Percentiles rank a stretch among this genome's conserved stretches.
Evolutionary conservation across 2,113 vertebrate genomes (phyloP).

Genomic region (Bubo bubo): DNA sequence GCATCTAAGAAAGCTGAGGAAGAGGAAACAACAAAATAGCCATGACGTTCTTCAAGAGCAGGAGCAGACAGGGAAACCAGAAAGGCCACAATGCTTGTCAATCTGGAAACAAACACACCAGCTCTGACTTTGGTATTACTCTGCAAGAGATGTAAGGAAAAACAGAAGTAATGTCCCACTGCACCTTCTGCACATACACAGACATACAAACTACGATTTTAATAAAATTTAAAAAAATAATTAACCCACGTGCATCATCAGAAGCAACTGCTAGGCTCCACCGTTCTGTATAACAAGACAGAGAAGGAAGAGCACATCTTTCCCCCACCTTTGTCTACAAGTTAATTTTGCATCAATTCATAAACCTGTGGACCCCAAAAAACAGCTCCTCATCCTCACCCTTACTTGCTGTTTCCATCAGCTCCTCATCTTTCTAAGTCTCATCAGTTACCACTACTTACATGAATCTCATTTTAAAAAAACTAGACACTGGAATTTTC

Average conservation of each 20-base stretch:
- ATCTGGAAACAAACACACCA: neutral
- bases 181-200: neutral
- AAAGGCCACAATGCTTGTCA: neutral
- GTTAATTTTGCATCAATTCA: too few relatives aligned
- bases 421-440: neutral
- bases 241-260: rapidly evolving
- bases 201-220: neutral
- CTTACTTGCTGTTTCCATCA: neutral
- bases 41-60: neutral
- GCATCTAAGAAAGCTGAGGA: neutral
- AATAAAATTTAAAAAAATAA: too few relatives aligned
- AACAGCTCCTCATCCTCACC: neutral
- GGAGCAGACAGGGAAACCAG: neutral
- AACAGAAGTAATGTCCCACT: rapidly evolving
- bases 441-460: neutral
- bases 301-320: neutral
- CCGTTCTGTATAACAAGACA: rapidly evolving
- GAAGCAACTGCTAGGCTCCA: neutral
- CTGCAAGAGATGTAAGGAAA: neutral
- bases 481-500: neutral
- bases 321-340: neutral
- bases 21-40: neutral
- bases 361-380: rapidly evolving
- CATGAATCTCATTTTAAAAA: neutral
- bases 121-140: neutral